Base-by-base conservation (phyloP, 2,888 invertebrate species). In the Augochlorella aurata region DNA sequence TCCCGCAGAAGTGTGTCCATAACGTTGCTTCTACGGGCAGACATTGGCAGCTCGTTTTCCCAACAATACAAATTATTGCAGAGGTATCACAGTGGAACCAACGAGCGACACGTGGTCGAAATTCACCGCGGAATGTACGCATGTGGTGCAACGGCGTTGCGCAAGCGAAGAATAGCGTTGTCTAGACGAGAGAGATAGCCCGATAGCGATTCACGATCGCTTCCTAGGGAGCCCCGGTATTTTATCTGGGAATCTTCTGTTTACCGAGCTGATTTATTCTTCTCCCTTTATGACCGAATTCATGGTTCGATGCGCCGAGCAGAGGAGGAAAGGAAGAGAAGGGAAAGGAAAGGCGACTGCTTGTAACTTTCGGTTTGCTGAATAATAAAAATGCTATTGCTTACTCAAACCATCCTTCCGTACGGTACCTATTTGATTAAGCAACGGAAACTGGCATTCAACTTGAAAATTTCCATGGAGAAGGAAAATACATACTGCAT, bases 241-340 rank as follows among this genome's bases (percentile, higher is more conserved):
- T 73, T 81, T 67, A 81, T 73, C 79, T 24, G 21, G 14, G n/a
- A 38, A 78, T 72, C 50, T 70, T 61, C 52, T 52, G 61, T 70
- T 79, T 77, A 66, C 65, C 69, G 3, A 47, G 49, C 38, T 44
- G 49, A 65, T 77, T 77, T 79, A 65, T 49, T 65, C 63, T 21
- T 69, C 38, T 65, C 8, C 63, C 44, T 52, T 47, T 70, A 44
- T 38, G 63, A 49, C n/a, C 63, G 47, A 65, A 49, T 69, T 77
- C 65, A 54, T 38, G 77, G 52, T 44, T 12, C 47, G 77, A 65
- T 54, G 69, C 69, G 24, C 29, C 68, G n/a, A 9, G n/a, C 29
- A 14, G 54, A 65, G 14, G 16, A 65, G 49, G 29, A 72, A 49
- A 29, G 47, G n/a, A 47, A 44, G 10, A n/a, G 29, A 47, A 63